A percentile compares a stretch with the other conserved stretches of the same genome.
Conservation (phyloP, 2,797 vertebrate species). For the Characodon lateralis region DNA sequence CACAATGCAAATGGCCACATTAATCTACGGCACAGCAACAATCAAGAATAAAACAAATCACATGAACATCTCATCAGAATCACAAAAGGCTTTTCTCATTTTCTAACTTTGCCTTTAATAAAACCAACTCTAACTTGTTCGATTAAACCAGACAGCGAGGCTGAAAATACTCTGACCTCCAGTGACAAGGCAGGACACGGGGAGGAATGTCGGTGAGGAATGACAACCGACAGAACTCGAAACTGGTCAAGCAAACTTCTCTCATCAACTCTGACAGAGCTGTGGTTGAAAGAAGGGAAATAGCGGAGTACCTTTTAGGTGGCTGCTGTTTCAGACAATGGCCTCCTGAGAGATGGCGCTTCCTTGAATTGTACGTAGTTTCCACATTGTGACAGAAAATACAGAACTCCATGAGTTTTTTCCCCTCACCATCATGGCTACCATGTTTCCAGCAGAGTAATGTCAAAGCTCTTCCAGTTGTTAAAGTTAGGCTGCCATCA, state of each 20-base stretch:
- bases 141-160: not conserved
- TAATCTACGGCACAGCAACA: conserved; percentile 41
- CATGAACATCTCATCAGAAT: conserved; percentile 43
- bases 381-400: conserved; percentile 69
- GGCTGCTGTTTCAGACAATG: conserved; percentile 70
- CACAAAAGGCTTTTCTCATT: not conserved
- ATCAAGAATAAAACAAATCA: conserved; percentile 33
- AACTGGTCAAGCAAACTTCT: conserved; percentile 21
- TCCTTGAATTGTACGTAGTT: conserved; percentile 81
- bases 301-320: conserved; percentile 40
- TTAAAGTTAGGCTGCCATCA: not conserved
- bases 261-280: conserved; percentile 19
- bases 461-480: not conserved
- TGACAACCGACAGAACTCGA: conserved; percentile 20
- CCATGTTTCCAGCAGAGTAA: not conserved
- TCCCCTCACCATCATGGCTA: conserved; percentile 44
- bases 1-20: conserved; percentile 21
- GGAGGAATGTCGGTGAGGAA: not conserved
- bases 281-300: conserved; percentile 58
- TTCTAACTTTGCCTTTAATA: not conserved
- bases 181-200: not conserved
- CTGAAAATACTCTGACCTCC: not conserved
- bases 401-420: conserved; percentile 41
- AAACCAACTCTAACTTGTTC: not conserved
- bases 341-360: conserved; percentile 61